A percentile compares a stretch with the other conserved stretches of the same genome.
Conservation (phyloP, 2,113 vertebrate species). For the Indri indri region DNA sequence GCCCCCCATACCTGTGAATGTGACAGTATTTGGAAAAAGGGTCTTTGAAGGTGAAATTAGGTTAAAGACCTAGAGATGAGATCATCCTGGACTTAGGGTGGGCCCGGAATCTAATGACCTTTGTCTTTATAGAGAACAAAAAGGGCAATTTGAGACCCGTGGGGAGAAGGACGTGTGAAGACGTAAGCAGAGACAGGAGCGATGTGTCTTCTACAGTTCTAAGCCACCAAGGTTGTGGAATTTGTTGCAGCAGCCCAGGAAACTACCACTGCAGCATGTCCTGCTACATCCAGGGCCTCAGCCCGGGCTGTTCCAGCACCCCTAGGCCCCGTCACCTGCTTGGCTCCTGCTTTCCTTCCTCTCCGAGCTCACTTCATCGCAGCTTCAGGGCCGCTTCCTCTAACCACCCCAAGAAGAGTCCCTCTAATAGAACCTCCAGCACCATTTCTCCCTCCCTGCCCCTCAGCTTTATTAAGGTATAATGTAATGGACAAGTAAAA, state of each 20-base stretch:
- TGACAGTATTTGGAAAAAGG: not conserved
- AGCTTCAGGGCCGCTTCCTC: not conserved
- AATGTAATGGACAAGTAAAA: not conserved
- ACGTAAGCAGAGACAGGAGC: not conserved
- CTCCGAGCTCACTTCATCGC: no score
- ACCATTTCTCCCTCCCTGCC: not conserved
- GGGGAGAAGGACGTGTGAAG: not conserved
- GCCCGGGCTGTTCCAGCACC: not conserved
- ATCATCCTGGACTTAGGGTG: no score
- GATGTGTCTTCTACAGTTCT: not conserved
- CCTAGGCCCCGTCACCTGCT: no score
- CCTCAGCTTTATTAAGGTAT: not conserved
- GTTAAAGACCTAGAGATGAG: no score
- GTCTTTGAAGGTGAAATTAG: not conserved
- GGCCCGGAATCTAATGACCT: no score
- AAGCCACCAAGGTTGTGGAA: not conserved
- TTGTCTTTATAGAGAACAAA: no score
- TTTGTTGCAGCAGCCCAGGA: not conserved
- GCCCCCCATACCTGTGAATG: not conserved
- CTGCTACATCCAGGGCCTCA: no score
- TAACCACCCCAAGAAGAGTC: not conserved
- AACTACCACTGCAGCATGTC: not conserved
- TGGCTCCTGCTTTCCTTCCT: not conserved
- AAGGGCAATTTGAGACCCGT: not conserved
- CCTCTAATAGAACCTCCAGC: not conserved